Evolutionary conservation across 1,140 invertebrate species (phyloP).

Genomic region (Epicauta chinensis): DNA sequence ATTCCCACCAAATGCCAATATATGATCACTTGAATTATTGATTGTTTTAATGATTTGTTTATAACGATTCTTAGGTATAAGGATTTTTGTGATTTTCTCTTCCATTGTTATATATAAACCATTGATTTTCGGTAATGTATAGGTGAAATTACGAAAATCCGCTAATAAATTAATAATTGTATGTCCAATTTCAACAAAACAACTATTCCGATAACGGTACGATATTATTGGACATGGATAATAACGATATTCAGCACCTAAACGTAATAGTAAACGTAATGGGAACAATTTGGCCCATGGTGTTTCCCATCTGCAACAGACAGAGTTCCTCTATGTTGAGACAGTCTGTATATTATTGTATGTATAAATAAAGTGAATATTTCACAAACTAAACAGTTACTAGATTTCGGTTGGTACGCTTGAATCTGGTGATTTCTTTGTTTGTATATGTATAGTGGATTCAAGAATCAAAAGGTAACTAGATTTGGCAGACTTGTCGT

Average conservation of each 20-base stretch:
- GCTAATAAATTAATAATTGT: conserved; percentile 86
- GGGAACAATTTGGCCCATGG: conserved; percentile 85
- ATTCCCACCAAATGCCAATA: conserved; percentile 76
- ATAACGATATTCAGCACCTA: conserved; percentile 82
- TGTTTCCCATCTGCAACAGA: conserved; percentile 61
- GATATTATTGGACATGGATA: conserved; percentile 84
- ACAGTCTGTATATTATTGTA: too few species aligned
- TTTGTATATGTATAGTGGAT: too few species aligned
- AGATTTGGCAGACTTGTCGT: too few species aligned
- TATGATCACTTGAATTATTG: conserved; percentile 78
- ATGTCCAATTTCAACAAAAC: conserved; percentile 84
- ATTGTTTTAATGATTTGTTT: conserved; percentile 78
- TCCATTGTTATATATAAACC: conserved; percentile 81
- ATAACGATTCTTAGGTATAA: conserved; percentile 75
- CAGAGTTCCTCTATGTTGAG: too few species aligned
- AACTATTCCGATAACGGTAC: conserved; percentile 69
- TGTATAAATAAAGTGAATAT: neutral
- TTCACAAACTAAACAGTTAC: neutral
- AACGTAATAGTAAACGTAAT: conserved; percentile 65
- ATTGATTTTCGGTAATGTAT: conserved; percentile 70
- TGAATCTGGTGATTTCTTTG: too few species aligned
- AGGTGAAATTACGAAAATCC: conserved; percentile 83
- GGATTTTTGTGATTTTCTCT: conserved; percentile 72
- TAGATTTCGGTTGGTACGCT: too few species aligned
- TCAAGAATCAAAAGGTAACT: too few species aligned